Percentiles rank a stretch among this genome's conserved stretches.
phyloP scores from a whole-genome alignment of 2,113 vertebrate genomes.

The Panurus biarmicus region DNA sequence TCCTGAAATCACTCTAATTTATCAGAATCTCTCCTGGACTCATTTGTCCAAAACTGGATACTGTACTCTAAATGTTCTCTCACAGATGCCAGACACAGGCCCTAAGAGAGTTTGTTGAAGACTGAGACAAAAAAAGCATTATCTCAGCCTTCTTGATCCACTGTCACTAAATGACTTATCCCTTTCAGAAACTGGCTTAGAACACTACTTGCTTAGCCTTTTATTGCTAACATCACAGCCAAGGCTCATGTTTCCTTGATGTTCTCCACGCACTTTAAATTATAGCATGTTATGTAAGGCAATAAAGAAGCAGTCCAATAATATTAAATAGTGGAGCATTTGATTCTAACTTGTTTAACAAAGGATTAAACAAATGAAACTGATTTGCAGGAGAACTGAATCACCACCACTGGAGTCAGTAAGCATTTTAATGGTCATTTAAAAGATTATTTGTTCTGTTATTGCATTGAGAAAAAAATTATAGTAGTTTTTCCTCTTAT shows the following conservation, averaged over 20 bases:
- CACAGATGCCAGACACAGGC: neutral
- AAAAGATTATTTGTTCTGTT: neutral
- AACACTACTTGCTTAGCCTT: neutral
- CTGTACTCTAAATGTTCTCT: neutral
- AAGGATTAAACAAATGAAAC: neutral
- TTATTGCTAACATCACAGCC: fast-evolving
- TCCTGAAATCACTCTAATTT: neutral
- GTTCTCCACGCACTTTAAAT: neutral
- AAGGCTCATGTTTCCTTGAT: neutral
- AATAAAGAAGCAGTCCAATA: neutral
- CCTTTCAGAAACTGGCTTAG: neutral
- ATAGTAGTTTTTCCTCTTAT: neutral
- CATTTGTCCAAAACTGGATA: neutral
- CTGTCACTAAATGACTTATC: neutral
- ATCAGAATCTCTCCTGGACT: neutral
- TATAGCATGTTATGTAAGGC: neutral
- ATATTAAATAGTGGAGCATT: neutral
- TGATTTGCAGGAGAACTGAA: neutral
- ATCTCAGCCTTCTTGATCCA: neutral
- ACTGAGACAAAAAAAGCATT: neutral
- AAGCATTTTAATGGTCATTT: neutral
- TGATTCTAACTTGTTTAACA: neutral
- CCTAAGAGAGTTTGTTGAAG: neutral
- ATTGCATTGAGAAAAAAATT: neutral
- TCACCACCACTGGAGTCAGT: neutral